Conservation (phyloP, 2,888 invertebrate genomes). For the Papilio gigon region DNA sequence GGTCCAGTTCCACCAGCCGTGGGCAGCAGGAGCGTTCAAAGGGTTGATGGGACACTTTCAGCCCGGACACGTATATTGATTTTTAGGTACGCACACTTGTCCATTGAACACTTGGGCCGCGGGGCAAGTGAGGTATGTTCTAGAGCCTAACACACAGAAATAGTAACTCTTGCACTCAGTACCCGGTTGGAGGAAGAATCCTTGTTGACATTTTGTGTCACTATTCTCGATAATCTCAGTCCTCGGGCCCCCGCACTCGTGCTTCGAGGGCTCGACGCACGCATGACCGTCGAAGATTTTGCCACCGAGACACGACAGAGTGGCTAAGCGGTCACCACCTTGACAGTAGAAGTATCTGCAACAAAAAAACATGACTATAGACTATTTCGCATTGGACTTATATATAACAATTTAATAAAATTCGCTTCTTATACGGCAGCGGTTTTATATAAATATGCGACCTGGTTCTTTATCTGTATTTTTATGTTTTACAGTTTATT, state of each 20-base stretch:
- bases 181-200: conserved; percentile 80
- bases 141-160: conserved; percentile 80
- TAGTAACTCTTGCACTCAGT: conserved; percentile 80
- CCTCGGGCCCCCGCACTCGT: conserved; percentile 69
- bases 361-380: conserved; percentile 40
- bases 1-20: conserved; percentile 45
- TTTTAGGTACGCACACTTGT: conserved; percentile 77
- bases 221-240: conserved; percentile 55
- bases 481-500: conserved; percentile 5
- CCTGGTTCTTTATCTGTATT: neutral
- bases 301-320: conserved; percentile 80
- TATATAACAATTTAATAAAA: neutral
- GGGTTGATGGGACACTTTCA: conserved; percentile 51
- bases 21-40: conserved; percentile 40
- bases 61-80: conserved; percentile 75
- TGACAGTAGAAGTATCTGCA: conserved; percentile 83
- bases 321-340: conserved; percentile 79
- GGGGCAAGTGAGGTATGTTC: conserved; percentile 78
- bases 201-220: conserved; percentile 70
- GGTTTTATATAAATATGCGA: neutral
- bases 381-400: neutral
- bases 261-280: conserved; percentile 72
- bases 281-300: conserved; percentile 83
- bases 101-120: conserved; percentile 81
- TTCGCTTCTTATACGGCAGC: neutral